Base-by-base conservation (phyloP, 37 sponge, comb jelly and placozoan species). In the Aplysina aerophoba region DNA sequence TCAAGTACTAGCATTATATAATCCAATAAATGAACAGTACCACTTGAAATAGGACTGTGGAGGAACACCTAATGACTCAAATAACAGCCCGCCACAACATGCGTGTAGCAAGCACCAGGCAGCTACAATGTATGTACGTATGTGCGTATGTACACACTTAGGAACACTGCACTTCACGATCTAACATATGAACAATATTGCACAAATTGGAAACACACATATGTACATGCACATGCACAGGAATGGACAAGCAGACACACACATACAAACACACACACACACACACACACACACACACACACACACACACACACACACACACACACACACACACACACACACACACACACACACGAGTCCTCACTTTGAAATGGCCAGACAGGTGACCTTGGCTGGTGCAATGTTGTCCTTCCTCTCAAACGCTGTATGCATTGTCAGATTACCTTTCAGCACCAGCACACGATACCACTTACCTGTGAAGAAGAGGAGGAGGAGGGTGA, bases 391-490 rank as follows among this genome's bases (percentile, higher is more conserved):
- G 25, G 94, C 91, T 25, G 97, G 94, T 19, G 63, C 68, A 22
- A 67, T 84, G 73, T 97, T 97, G 84, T 97, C 97, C n/a, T 88
- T 65, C 21, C 94, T 79, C 28, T 86, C 72, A 58, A 88, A 80
- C 31, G 94, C 83, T 15, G 97, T 96, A 88, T 96, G 94, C 88
- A 93, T 87, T 3, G 97, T 96, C 21, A 96, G 89, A 0, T 64
- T 69, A 82, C 85, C 89, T 4, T 86, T 74, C 64, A 83, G 66
- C 37, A 74, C 78, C 65, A 95, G 61, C 34, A 41, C 80, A 12
- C 88, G 77, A 3, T 21, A 40, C 95, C 95, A 95, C 59, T 86
- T 69, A 15, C 85, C 87, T 87, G 74, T n/a, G 59, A 25, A 61
- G 35, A 17, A 67, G 55, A 2, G 82, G 24, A 61, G 58, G 81